Base-by-base conservation (phyloP, 2,888 invertebrate species). In the Lasius fuliginosus region DNA sequence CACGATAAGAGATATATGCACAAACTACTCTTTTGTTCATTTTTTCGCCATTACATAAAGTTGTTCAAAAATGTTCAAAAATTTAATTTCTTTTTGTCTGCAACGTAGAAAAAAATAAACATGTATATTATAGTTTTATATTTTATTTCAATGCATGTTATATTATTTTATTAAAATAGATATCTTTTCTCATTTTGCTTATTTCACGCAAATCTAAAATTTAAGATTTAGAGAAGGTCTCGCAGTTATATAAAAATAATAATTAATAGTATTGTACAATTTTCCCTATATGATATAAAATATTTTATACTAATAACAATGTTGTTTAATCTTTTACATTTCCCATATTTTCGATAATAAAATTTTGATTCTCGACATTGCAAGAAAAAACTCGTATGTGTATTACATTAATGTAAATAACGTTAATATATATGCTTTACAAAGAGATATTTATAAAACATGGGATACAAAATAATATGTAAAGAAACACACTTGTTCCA, bases 321-420 rank as follows among this genome's bases (percentile, higher is more conserved):
- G 15, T 68, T 68, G 49, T 79, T 53, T 58, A 74, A 64, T 36
- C 18, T 74, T 88, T 49, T 86, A 88, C 82, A 90, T 90, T 88
- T 68, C 86, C 56, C 23, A 75, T 84, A 86, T 85, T 83, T 81
- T 71, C 58, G 53, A 79, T 67, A 86, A 89, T 85, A 88, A 87
- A 86, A 82, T 5, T 42, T 58, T 69, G 62, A 79, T 56, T 64
- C 33, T 62, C 74, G 46, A 73, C 42, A 40, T 30, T 71, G 53
- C 11, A 49, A 49, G 27, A 62, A 46, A 71, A n/a, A 36, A 18
- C 11, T 8, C 9, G 36, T 64, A 23, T 18, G 58, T 49, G 33
- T 53, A 30, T 23, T 49, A 60, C 6, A 18, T 62, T 33, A 33
- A 49, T n/a, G n/a, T 53, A 75, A 67, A 67, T n/a, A 69, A 42